Evolutionary conservation across 2,888 invertebrate species (phyloP).

Genomic region (Acanthoscelides obtectus): DNA sequence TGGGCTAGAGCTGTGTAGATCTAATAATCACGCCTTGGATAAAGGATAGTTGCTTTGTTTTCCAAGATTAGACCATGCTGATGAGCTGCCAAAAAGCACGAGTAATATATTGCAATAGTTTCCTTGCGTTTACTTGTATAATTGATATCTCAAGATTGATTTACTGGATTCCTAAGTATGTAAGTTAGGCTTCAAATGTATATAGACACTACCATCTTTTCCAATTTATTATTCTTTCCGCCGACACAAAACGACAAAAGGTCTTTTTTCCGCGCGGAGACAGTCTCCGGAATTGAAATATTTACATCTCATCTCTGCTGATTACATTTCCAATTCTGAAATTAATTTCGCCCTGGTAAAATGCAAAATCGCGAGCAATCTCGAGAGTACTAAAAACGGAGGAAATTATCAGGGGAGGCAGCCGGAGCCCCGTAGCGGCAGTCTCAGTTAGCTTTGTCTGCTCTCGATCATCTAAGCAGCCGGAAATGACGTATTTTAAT

Average conservation of each 20-base stretch:
- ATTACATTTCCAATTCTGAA: conserved; percentile 46
- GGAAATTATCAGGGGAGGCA: conserved; percentile 33
- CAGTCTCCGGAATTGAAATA: conserved; percentile 40
- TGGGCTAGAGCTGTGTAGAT: too few species aligned
- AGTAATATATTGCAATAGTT: too few species aligned
- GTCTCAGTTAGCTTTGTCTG: conserved; percentile 34
- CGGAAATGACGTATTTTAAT: conserved; percentile 48
- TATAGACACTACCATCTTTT: background rate
- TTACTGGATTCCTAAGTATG: too few species aligned
- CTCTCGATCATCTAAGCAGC: conserved; percentile 44
- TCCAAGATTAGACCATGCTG: too few species aligned
- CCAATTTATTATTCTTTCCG: conserved; percentile 22
- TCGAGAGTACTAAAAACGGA: conserved; percentile 40
- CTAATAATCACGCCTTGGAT: too few species aligned
- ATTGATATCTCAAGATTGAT: too few species aligned
- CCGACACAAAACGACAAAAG: conserved; percentile 13
- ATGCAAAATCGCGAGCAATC: conserved; percentile 46
- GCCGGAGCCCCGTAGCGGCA: conserved; percentile 35
- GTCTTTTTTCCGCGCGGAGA: conserved; percentile 13
- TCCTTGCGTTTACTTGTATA: too few species aligned
- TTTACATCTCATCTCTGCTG: conserved; percentile 44
- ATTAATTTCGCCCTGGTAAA: conserved; percentile 45
- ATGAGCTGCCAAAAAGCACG: too few species aligned
- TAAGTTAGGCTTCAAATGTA: too few species aligned
- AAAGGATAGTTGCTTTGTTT: too few species aligned